Evolutionary conservation across 2,888 invertebrate species (phyloP).

Genomic region (Lithophane socia): DNA sequence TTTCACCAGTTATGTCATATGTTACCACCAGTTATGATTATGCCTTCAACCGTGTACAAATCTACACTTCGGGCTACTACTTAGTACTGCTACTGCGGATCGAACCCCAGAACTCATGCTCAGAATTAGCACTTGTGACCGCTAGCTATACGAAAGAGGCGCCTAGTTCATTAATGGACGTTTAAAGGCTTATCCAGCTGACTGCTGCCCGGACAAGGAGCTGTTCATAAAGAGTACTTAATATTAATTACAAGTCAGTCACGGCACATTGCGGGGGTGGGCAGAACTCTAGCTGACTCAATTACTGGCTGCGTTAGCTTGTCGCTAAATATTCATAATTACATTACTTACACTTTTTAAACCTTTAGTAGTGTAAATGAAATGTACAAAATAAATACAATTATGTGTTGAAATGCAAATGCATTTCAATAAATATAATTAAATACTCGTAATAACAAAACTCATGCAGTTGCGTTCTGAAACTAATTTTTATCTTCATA

Average conservation of each 20-base stretch:
- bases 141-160: neutral
- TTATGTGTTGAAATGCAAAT: neutral
- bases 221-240: conserved; percentile 40
- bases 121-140: neutral
- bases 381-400: conserved; percentile 9
- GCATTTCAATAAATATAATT: neutral
- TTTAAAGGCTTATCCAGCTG: conserved; percentile 1
- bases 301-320: conserved; percentile 36
- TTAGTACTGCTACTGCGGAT: too few species aligned
- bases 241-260: conserved; percentile 48
- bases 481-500: neutral
- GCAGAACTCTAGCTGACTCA: conserved; percentile 44
- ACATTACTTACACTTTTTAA: conserved; percentile 29
- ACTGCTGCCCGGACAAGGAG: conserved; percentile 22
- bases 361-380: neutral
- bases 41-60: neutral
- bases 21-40: neutral
- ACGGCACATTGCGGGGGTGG: conserved; percentile 28
- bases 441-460: too few species aligned
- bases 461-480: neutral
- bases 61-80: too few species aligned
- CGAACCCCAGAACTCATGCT: too few species aligned
- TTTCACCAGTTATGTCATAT: neutral
- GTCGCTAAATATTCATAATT: conserved; percentile 45
- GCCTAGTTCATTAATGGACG: neutral